phyloP scores from a whole-genome alignment of 2,797 vertebrate genomes.

The Caiman crocodilus region DNA sequence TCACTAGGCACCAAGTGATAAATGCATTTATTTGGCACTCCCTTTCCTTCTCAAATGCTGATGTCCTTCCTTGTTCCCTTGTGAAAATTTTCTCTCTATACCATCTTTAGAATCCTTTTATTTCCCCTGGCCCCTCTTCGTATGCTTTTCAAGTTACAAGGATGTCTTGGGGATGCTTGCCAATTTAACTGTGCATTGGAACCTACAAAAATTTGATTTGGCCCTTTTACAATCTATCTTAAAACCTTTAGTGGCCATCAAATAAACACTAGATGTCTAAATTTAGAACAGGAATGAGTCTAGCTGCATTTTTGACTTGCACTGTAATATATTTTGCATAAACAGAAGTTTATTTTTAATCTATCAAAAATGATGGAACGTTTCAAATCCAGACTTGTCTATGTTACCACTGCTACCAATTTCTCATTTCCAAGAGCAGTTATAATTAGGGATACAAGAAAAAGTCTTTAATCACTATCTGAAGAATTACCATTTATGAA shows the following conservation, averaged over 20 bases:
- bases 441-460: constrained; percentile 10
- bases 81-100: not conserved
- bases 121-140: not conserved
- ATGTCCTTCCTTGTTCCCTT: not conserved
- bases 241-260: not conserved
- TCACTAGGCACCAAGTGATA: not conserved
- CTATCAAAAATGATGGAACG: constrained; percentile 50
- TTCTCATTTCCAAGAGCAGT: constrained; percentile 13
- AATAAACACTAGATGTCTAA: constrained; percentile 1
- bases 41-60: not conserved
- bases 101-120: not conserved
- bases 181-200: not conserved
- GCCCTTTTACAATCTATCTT: constrained; percentile 10
- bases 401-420: not conserved
- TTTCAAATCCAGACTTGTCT: constrained; percentile 34
- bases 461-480: not conserved
- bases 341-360: constrained; percentile 48
- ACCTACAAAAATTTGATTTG: not conserved
- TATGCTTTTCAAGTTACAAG: rapidly evolving
- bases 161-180: not conserved
- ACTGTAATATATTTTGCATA: constrained; percentile 24
- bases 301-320: constrained; percentile 47
- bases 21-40: not conserved
- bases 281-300: constrained; percentile 46
- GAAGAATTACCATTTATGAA: constrained; percentile 19